Evolutionary conservation across 2,113 vertebrate genomes (phyloP).

Genomic region (Trachemys scripta): DNA sequence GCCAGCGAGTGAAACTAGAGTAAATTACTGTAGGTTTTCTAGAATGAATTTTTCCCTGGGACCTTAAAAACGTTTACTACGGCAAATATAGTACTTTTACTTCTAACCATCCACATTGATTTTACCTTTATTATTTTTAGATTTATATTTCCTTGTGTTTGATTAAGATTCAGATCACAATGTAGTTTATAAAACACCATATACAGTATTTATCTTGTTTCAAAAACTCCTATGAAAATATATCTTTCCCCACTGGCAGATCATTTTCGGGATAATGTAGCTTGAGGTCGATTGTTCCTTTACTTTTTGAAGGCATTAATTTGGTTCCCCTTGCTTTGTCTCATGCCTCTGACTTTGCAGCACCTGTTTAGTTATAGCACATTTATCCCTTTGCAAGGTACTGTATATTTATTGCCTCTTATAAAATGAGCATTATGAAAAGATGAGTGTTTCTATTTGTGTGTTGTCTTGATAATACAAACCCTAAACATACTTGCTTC

Average conservation of each 20-base stretch:
- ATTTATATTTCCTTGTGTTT: conserved; percentile 58
- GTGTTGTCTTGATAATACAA: conserved; percentile 42
- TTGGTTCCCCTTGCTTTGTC: conserved; percentile 52
- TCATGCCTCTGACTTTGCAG: conserved; percentile 10
- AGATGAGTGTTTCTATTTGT: conserved; percentile 52
- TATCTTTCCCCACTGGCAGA: conserved; percentile 67
- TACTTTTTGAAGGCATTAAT: conserved; percentile 63
- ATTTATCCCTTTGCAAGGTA: conserved; percentile 59
- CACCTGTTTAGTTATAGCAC: conserved; percentile 27
- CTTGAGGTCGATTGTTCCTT: conserved; percentile 12
- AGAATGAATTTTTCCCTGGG: conserved; percentile 54
- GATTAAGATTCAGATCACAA: conserved; percentile 73
- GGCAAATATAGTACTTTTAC: conserved; percentile 71
- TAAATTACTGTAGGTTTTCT: conserved; percentile 42
- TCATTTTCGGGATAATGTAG: conserved; percentile 62
- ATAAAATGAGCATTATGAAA: conserved; percentile 26
- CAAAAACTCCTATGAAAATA: conserved; percentile 70
- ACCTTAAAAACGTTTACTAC: conserved; percentile 67
- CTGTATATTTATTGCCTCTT: conserved; percentile 16
- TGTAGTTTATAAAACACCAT: conserved; percentile 39
- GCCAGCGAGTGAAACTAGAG: conserved; percentile 37
- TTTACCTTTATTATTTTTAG: conserved; percentile 71
- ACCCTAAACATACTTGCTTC: conserved; percentile 58
- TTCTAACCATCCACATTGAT: conserved; percentile 70
- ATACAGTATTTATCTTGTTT: conserved; percentile 63